Evolutionary conservation across 30 jellyfish, hydroid and myxozoan genomes (phyloP).

Genomic region (Mastigias papua): DNA sequence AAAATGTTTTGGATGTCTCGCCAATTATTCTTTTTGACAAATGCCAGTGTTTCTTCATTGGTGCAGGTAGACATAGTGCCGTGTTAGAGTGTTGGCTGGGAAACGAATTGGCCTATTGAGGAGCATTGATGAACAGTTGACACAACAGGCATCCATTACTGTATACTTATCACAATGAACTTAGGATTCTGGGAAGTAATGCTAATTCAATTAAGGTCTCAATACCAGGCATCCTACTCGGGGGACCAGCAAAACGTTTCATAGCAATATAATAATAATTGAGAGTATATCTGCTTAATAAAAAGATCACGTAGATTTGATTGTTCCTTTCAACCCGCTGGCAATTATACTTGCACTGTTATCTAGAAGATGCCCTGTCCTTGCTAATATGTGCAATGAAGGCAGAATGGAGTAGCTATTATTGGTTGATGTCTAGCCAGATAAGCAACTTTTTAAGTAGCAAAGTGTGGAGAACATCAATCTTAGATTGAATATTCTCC

Average conservation of each 20-base stretch:
- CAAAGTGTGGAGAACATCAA: no score
- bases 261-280: background rate
- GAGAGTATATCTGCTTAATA: background rate
- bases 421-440: no score
- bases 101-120: background rate
- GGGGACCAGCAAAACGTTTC: background rate
- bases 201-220: background rate
- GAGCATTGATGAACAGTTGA: background rate
- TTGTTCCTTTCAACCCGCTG: no score
- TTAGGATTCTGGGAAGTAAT: background rate
- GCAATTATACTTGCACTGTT: no score
- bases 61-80: background rate
- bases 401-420: no score
- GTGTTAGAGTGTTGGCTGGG: background rate
- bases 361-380: no score
- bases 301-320: no score
- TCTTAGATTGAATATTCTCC: no score
- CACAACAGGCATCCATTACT: background rate
- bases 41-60: background rate
- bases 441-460: no score
- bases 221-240: background rate
- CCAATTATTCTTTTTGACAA: background rate
- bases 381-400: no score
- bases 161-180: no score
- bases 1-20: background rate